These are phyloP conservation scores for Bugula neritina DNA, from an alignment of 2,888 invertebrate species.

Conservation along the genomic window DNA sequence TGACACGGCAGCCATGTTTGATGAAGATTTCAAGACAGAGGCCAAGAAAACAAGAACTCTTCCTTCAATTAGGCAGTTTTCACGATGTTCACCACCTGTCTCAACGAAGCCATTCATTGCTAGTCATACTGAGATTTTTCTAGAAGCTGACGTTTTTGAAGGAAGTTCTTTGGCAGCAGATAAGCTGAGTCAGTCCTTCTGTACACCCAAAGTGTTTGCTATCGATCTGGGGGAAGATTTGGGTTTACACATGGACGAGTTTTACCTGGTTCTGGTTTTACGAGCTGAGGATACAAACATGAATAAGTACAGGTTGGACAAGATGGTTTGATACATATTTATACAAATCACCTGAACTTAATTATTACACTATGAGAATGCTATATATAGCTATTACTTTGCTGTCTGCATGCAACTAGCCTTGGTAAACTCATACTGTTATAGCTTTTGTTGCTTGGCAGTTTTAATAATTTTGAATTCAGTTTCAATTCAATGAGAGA, in stretches of 20 bases:
- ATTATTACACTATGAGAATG: neutral
- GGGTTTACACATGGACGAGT: neutral
- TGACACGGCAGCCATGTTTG: too few relatives aligned
- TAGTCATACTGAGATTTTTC: neutral
- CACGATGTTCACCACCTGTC: neutral
- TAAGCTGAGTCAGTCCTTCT: neutral
- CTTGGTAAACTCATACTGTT: too few relatives aligned
- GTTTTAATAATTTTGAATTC: too few relatives aligned
- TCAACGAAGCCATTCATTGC: neutral
- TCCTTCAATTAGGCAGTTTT: neutral
- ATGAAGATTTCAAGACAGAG: too few relatives aligned
- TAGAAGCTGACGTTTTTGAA: neutral
- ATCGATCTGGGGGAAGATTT: neutral
- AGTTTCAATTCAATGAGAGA: too few relatives aligned
- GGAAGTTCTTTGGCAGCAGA: neutral
- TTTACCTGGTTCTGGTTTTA: slow-evolving; percentile 11
- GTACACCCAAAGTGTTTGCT: neutral
- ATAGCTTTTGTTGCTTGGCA: too few relatives aligned
- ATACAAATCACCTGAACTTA: too few relatives aligned
- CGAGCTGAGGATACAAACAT: neutral
- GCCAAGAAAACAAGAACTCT: too few relatives aligned
- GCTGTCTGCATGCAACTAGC: neutral
- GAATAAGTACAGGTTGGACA: slow-evolving; percentile 15
- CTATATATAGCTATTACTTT: neutral
- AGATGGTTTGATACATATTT: too few relatives aligned